phyloP scores from a whole-genome alignment of 2,797 vertebrate species.

The Pipistrellus pipistrellus region DNA sequence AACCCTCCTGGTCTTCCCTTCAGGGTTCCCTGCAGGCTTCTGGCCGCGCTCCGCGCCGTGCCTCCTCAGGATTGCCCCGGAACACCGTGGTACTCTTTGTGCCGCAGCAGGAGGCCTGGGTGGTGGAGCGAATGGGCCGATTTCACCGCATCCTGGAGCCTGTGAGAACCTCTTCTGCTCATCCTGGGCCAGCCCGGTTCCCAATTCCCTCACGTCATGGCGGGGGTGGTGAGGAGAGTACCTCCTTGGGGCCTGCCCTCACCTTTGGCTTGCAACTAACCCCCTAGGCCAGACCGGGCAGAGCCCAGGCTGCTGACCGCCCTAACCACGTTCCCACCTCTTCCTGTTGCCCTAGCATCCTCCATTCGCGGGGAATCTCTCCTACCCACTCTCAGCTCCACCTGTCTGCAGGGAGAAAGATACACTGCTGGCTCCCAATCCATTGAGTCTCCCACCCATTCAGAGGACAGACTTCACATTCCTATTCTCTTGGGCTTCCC shows the following conservation, averaged over 20 bases:
- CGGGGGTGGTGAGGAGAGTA: neutral
- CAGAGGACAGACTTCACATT: neutral
- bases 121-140: slow-evolving; percentile 98
- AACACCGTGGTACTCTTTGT: slow-evolving; percentile 97
- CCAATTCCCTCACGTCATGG: neutral
- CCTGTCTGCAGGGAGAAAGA: neutral
- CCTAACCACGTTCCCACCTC: neutral
- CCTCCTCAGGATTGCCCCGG: slow-evolving; percentile 93
- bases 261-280: neutral
- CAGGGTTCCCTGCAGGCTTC: slow-evolving; percentile 71
- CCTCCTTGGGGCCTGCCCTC: neutral
- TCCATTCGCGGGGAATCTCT: neutral
- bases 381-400: neutral
- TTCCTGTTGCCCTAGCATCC: neutral
- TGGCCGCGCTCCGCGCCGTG: slow-evolving; percentile 83
- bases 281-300: neutral
- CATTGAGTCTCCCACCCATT: neutral
- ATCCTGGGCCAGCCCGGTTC: neutral
- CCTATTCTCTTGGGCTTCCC: neutral
- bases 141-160: slow-evolving; percentile 97
- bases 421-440: neutral
- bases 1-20: neutral
- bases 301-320: neutral
- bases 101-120: slow-evolving; percentile 98
- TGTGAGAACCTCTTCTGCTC: slow-evolving; percentile 88